Conservation (phyloP, 2,888 invertebrate species). For the Limnephilus lunatus region DNA sequence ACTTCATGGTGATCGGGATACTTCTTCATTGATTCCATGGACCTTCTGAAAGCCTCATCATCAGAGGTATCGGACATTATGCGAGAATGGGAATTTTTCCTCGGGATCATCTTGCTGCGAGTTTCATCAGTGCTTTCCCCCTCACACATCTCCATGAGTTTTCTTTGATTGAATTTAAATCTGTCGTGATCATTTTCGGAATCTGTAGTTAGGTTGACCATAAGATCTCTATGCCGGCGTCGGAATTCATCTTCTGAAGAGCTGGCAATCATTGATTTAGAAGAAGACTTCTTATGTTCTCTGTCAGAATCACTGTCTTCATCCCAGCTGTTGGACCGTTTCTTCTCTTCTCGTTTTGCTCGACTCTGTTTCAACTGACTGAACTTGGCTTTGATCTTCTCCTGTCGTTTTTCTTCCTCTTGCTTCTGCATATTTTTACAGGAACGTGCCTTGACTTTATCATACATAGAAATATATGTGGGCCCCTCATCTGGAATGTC, state of each 20-base stretch:
- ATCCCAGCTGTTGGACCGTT: constrained; percentile 91
- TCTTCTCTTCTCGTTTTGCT: constrained; percentile 92
- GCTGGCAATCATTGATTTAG: constrained; percentile 75
- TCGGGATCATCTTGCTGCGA: constrained; percentile 78
- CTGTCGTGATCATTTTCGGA: constrained; percentile 73
- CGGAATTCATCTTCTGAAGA: constrained; percentile 78
- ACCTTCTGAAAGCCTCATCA: constrained; percentile 79
- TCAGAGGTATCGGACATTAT: constrained; percentile 89
- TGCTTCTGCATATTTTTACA: constrained; percentile 96
- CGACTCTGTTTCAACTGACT: constrained; percentile 91
- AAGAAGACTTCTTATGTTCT: constrained; percentile 71
- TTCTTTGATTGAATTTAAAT: constrained; percentile 74
- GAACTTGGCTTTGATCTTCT: constrained; percentile 93
- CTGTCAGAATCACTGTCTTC: constrained; percentile 88
- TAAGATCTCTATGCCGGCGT: constrained; percentile 72
- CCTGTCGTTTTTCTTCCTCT: constrained; percentile 90
- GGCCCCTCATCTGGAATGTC: constrained; percentile 93
- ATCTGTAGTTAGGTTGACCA: constrained; percentile 73
- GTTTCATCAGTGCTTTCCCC: constrained; percentile 72
- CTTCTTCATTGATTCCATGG: constrained; percentile 72
- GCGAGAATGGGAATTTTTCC: constrained; percentile 84
- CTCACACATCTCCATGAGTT: constrained; percentile 74
- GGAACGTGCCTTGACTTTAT: constrained; percentile 95
- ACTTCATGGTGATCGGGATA: constrained; percentile 71
- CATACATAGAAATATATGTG: constrained; percentile 97